phyloP scores from a whole-genome alignment of 2,888 invertebrate genomes.

The Coecobrya sp. region DNA sequence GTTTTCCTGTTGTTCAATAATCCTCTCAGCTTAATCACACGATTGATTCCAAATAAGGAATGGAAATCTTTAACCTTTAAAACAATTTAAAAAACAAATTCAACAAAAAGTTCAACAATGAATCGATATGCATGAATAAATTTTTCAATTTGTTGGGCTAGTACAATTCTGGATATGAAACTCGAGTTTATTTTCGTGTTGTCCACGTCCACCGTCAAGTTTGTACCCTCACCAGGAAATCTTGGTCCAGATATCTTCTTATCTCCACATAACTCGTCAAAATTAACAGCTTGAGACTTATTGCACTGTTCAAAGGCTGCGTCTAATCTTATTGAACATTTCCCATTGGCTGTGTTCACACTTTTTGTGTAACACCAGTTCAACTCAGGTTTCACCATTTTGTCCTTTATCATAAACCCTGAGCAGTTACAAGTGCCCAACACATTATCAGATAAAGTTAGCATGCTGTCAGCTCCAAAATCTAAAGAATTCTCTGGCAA shows the following conservation, averaged over 20 bases:
- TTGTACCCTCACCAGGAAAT: background rate
- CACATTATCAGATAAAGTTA: constrained; percentile 58
- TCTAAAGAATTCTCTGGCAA: background rate
- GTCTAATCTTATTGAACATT: constrained; percentile 36
- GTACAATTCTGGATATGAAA: constrained; percentile 57
- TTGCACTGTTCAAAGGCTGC: constrained; percentile 16
- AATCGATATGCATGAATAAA: too few species aligned
- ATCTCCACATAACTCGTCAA: background rate
- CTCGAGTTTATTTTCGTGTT: constrained; percentile 39
- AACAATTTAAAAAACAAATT: background rate
- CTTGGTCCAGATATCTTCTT: background rate
- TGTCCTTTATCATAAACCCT: background rate
- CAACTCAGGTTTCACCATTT: background rate
- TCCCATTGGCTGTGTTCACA: background rate
- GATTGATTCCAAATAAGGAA: background rate
- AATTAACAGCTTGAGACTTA: background rate
- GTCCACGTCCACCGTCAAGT: background rate
- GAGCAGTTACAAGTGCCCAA: constrained; percentile 66
- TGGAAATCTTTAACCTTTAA: constrained; percentile 19
- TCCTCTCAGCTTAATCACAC: background rate
- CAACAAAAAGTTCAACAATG: too few species aligned
- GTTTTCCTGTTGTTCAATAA: background rate
- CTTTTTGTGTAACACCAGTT: constrained; percentile 42
- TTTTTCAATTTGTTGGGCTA: background rate
- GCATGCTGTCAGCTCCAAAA: constrained; percentile 1